phyloP scores from a whole-genome alignment of 2,888 invertebrate genomes.

The Agelastica alni region DNA sequence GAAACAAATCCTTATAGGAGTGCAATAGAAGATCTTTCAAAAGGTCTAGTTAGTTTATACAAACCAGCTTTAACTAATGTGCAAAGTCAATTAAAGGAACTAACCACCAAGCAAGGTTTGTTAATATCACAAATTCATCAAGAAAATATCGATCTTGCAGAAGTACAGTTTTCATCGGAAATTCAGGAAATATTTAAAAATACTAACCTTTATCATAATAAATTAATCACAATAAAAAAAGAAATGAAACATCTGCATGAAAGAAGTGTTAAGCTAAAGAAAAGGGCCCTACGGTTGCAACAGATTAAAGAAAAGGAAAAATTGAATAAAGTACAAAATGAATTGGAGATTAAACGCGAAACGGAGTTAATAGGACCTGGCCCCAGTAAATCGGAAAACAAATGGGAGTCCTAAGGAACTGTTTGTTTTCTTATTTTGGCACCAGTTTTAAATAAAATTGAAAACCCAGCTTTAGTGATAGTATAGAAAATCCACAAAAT shows the following conservation, averaged over 20 bases:
- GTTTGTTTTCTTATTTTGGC: no score
- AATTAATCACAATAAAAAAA: slow-evolving; percentile 36
- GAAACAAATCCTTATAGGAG: slow-evolving; percentile 24
- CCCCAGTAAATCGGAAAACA: slow-evolving; percentile 13
- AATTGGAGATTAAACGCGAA: slow-evolving; percentile 25
- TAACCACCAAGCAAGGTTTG: slow-evolving; percentile 34
- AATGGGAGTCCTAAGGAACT: not conserved
- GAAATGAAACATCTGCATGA: slow-evolving; percentile 39
- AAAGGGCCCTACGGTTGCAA: slow-evolving; percentile 32
- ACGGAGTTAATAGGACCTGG: slow-evolving; percentile 25
- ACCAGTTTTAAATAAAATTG: no score
- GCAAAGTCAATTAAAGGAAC: slow-evolving; percentile 34
- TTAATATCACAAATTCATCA: slow-evolving; percentile 34
- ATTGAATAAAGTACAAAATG: slow-evolving; percentile 21
- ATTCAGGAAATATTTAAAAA: slow-evolving; percentile 37
- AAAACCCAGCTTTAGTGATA: no score
- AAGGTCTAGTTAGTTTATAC: slow-evolving; percentile 31
- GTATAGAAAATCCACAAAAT: no score
- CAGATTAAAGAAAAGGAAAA: slow-evolving; percentile 32
- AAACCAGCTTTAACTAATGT: slow-evolving; percentile 30
- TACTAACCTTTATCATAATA: slow-evolving; percentile 36
- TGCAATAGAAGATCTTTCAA: slow-evolving; percentile 24
- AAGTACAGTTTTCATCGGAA: slow-evolving; percentile 36
- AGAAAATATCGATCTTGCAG: slow-evolving; percentile 37
- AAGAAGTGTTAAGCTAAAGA: slow-evolving; percentile 37